Evolutionary conservation across 2,888 invertebrate species (phyloP), one percentile per base, ranked within the genome.

Genomic region (Boloria selene): DNA sequence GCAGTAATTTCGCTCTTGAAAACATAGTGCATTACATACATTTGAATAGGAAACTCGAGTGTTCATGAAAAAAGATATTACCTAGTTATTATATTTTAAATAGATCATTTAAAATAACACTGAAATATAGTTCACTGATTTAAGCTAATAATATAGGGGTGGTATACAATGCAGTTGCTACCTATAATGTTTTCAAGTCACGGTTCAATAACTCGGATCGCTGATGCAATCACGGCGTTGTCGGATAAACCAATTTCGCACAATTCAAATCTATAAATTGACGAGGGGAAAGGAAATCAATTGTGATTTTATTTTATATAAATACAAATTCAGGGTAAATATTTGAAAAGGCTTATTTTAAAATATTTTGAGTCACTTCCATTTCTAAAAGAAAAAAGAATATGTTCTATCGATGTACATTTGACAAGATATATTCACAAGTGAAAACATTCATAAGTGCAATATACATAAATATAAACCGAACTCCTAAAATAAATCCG

Each of bases 171-270:
- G 70, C 65, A 72, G 70, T 69, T 64, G 66, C 52, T 68, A 69
- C 68, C 68, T 69, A 75, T 75, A 78, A 77, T 75, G 75, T 77
- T 80, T 80, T 71, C 76, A 78, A 78, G 79, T 80, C 78, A 77
- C 79, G 80, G 77, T 80, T 79, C 80, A 81, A 79, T 82, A 84
- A 82, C 83, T 79, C 77, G 79, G 76, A 80, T 77, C 73, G 79
- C 70, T 77, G 74, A 78, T 79, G 81, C 83, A 85, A 86, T 86
- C 81, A 83, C 81, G 75, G 78, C 75, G 70, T 65, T 72, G 79
- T 78, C 76, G 79, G 78, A 80, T 84, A 83, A 85, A 80, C 78
- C 81, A 84, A 84, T 85, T 84, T 77, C 66, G 76, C 73, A 77
- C 75, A 82, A 79, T 79, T 80, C 77, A 83, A 82, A 83, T 82